These are phyloP conservation scores for Sinotaia quadrata DNA, from an alignment of 2,888 invertebrate genomes.

Conservation along the genomic window DNA sequence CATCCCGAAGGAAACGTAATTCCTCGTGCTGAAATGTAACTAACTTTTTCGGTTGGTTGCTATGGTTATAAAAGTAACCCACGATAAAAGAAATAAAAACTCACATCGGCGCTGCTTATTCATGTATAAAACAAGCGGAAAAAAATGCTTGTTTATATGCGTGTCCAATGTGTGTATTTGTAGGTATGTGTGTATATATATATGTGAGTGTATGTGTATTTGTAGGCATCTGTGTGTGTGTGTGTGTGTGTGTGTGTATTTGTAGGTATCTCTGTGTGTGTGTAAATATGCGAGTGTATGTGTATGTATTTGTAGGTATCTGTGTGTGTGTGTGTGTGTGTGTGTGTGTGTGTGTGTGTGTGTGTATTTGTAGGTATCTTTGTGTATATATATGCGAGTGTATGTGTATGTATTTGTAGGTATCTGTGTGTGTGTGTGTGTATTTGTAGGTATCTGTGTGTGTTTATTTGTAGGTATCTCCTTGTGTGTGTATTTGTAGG, in stretches of 20 bases:
- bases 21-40: too few relatives aligned
- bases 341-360: background rate
- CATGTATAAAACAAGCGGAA: too few relatives aligned
- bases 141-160: constrained; percentile 1
- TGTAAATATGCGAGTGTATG: background rate
- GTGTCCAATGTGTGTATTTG: background rate
- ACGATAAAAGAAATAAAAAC: too few relatives aligned
- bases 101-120: too few relatives aligned
- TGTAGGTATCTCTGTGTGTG: background rate
- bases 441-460: background rate
- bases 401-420: constrained; percentile 1
- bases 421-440: constrained; percentile 6
- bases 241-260: constrained; percentile 2
- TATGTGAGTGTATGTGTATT: background rate
- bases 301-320: background rate
- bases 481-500: background rate
- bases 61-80: too few relatives aligned
- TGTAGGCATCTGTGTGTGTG: background rate
- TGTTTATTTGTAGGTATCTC: background rate
- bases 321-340: constrained; percentile 8
- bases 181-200: background rate
- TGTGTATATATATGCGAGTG: constrained; percentile 4
- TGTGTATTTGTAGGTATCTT: background rate
- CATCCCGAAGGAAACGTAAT: too few relatives aligned
- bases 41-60: too few relatives aligned